Evolutionary conservation across 2,797 vertebrate species (phyloP).

Genomic region (Coluber constrictor): DNA sequence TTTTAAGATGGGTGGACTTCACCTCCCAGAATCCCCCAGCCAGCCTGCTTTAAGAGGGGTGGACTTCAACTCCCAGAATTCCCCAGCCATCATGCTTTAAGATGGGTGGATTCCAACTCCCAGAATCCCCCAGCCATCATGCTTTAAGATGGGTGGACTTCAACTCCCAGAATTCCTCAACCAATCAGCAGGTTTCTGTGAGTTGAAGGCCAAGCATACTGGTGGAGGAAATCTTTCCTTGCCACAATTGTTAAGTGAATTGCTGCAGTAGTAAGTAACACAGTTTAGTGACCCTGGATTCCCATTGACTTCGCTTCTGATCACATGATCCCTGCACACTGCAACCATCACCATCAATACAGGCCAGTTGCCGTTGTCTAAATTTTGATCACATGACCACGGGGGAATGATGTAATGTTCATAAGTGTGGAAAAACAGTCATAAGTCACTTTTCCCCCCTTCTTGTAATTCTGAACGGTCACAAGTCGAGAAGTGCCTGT

Average conservation of each 20-base stretch:
- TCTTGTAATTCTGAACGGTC: neutral
- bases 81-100: no score
- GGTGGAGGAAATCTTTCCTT: neutral
- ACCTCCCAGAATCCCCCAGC: no score
- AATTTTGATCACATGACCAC: neutral
- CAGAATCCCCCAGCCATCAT: no score
- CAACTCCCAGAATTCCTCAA: neutral
- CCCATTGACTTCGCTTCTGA: neutral
- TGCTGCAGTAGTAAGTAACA: neutral
- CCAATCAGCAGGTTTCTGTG: neutral
- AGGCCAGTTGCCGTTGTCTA: neutral
- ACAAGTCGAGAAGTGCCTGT: neutral
- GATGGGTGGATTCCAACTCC: no score
- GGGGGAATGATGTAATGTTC: neutral
- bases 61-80: no score
- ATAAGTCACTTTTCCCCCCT: fast-evolving
- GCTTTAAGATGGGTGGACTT: no score
- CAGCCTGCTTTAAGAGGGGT: neutral
- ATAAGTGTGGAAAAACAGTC: neutral
- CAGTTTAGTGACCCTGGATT: neutral
- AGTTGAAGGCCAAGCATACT: neutral
- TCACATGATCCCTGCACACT: neutral
- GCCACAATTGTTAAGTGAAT: neutral
- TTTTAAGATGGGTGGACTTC: no score
- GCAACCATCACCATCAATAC: neutral